Evolutionary conservation across 2,113 vertebrate genomes (phyloP).

Genomic region (Butorides virescens): DNA sequence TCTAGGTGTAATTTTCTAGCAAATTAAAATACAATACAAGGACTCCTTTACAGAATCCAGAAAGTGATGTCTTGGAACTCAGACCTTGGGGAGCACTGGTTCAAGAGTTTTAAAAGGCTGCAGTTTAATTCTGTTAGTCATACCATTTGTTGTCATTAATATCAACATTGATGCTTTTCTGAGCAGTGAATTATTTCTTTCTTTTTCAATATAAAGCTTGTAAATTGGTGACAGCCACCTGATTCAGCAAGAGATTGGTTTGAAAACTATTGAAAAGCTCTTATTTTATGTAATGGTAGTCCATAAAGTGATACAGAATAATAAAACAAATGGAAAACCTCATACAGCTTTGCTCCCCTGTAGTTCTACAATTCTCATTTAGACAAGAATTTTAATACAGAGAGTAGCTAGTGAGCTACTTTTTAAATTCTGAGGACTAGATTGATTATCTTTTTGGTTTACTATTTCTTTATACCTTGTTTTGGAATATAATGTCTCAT

Average conservation of each 20-base stretch:
- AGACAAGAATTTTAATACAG: neutral
- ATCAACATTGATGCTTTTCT: neutral
- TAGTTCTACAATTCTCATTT: neutral
- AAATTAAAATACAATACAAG: neutral
- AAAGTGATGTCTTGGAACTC: neutral
- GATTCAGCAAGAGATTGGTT: neutral
- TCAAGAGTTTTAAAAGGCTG: neutral
- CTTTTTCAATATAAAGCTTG: neutral
- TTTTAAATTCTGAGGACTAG: neutral
- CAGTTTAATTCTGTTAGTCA: neutral
- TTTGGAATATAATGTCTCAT: neutral
- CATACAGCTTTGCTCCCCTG: neutral
- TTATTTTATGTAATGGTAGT: neutral
- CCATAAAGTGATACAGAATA: neutral
- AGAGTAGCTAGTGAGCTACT: neutral
- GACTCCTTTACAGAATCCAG: neutral
- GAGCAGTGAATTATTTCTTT: neutral
- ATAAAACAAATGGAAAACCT: neutral
- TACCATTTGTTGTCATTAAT: neutral
- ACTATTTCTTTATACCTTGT: neutral
- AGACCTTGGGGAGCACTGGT: neutral
- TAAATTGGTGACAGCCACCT: neutral
- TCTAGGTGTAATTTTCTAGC: neutral
- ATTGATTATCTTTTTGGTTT: neutral
- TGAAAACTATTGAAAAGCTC: neutral